Evolutionary conservation across 2,113 vertebrate genomes (phyloP), one percentile per base, ranked within the genome.

Genomic region (Acanthisitta chloris): DNA sequence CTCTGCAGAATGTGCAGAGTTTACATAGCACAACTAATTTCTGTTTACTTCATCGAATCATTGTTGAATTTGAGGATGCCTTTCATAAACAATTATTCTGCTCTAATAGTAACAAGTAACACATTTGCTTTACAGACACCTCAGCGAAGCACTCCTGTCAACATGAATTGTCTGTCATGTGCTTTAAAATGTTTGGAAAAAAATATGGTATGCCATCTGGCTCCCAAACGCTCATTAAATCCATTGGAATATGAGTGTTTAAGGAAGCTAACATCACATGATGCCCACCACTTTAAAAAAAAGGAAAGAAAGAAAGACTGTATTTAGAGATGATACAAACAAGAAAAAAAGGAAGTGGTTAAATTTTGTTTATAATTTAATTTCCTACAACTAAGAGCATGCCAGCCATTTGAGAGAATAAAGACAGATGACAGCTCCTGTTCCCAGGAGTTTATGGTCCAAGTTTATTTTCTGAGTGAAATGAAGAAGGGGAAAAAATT

Each of bases 31-130:
- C 49, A 86, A 80, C 48, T 76, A 16, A 93, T 83, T 93, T 90
- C 80, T 81, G 51, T 94, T 95, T 94, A 89, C 79, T 95, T 95
- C 79, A 84, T 8, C 7, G 13, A 96, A 86, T 88, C 57, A 11
- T 14, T 94, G 86, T 66, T 92, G 94, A 95, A 86, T 81, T 71
- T 91, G 67, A 91, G 42, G 71, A 64, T 76, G 74, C 57, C 29
- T 95, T 96, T 95, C 92, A 84, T 87, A 93, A 96, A 90, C 55
- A 94, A 90, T 95, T 95, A 82, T 92, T 97, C 94, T 93, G 95
- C 91, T 92, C 94, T 83, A 96, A 91, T 94, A 95, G 93, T 94
- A 97, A 92, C 85, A 92, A 89, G 90, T 81, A 87, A 91, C 78
- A 82, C 81, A 85, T 97, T 96, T 96, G 92, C 94, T 95, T 95